Conservation (phyloP, 30 jellyfish, hydroid and myxozoan species). For the Cassiopea andromeda region DNA sequence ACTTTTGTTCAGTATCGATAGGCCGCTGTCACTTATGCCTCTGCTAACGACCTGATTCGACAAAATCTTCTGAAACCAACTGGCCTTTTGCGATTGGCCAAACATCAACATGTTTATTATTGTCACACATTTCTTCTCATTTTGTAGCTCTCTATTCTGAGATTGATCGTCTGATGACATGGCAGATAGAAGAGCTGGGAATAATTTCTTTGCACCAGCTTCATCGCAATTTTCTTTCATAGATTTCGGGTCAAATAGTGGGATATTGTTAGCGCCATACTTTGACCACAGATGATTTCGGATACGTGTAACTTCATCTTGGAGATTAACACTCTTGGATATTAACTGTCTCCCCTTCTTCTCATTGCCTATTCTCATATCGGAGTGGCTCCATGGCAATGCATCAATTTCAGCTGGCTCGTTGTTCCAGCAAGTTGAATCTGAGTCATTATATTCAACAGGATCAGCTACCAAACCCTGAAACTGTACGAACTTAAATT, state of each 20-base stretch:
- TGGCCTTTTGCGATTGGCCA: conserved; percentile 31
- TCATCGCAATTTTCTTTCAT: conserved; percentile 9
- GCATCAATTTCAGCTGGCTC: background rate
- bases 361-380: background rate
- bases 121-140: conserved; percentile 18
- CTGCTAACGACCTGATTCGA: conserved; percentile 21
- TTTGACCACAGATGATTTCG: background rate
- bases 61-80: conserved; percentile 28
- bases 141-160: background rate
- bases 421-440: background rate
- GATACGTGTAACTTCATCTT: too few species aligned
- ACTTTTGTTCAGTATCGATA: conserved; percentile 1
- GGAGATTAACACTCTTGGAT: background rate
- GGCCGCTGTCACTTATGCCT: conserved; percentile 4
- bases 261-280: too few species aligned
- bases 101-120: conserved; percentile 19
- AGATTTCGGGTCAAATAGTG: conserved; percentile 26
- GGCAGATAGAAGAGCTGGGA: conserved; percentile 16
- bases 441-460: background rate
- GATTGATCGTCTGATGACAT: conserved; percentile 27
- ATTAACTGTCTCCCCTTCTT: background rate
- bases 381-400: background rate
- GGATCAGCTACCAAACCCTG: background rate
- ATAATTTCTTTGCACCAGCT: conserved; percentile 39
- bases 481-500: background rate